These are phyloP conservation scores for Coptotermes formosanus DNA, from an alignment of 1,140 invertebrate species.

Conservation along the genomic window DNA sequence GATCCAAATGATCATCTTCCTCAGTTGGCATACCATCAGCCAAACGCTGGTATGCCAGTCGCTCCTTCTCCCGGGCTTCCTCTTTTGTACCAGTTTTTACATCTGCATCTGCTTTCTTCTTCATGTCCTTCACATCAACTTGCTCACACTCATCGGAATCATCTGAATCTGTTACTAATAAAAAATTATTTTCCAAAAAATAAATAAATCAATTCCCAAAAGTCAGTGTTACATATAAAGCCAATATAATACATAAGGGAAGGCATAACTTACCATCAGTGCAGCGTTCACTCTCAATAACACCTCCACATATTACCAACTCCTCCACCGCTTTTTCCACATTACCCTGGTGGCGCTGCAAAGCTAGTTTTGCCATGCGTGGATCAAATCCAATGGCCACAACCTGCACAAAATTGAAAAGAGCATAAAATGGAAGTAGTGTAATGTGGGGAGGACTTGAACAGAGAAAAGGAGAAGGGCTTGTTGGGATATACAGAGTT, in stretches of 20 bases:
- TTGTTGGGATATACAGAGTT: constrained; percentile 27
- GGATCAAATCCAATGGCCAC: constrained; percentile 61
- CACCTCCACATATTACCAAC: constrained; percentile 42
- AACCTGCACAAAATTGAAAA: constrained; percentile 45
- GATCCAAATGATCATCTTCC: constrained; percentile 62
- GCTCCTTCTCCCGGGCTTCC: constrained; percentile 44
- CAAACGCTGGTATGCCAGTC: constrained; percentile 56
- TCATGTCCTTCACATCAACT: background rate
- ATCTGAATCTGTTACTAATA: background rate
- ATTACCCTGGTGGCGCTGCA: constrained; percentile 55
- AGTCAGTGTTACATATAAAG: constrained; percentile 35
- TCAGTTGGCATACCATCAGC: constrained; percentile 56
- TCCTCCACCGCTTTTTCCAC: constrained; percentile 57
- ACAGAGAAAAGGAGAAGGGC: background rate
- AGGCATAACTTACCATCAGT: constrained; percentile 2
- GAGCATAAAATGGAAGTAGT: constrained; percentile 39
- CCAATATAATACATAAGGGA: constrained; percentile 21
- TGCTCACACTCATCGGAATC: background rate
- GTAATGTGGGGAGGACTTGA: background rate
- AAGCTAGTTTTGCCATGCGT: constrained; percentile 53
- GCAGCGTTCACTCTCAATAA: background rate
- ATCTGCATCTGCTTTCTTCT: background rate
- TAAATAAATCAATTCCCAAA: constrained; percentile 33
- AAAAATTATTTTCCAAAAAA: constrained; percentile 1
- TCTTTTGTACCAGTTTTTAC: constrained; percentile 26